Evolutionary conservation across 2,113 vertebrate genomes (phyloP), one percentile per base, ranked within the genome.

Genomic region (Hippoglossus stenolepis): DNA sequence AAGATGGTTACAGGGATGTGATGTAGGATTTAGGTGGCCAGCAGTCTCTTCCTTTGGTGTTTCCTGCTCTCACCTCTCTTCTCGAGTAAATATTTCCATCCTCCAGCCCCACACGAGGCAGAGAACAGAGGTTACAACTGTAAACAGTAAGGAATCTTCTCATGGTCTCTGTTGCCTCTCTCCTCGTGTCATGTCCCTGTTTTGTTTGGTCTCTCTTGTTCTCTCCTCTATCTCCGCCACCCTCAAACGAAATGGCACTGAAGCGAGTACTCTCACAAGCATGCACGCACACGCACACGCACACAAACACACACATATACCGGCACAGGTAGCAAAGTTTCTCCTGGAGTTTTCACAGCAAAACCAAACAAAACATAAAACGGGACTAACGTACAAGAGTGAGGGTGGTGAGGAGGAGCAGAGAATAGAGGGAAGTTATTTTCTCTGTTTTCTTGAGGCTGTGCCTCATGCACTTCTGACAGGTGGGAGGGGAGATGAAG

Each of bases 401-500:
- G 72, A 77, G 75, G 75, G 67, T 58, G 74, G 70, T 10, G 53
- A 62, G 58, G 85, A 72, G 75, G 75, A 65, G 72, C 79, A 70
- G 83, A 85, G 88, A 88, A 75, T 80, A 87, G 86, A 85, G 74
- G 75, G 77, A 90, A 91, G 86, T 87, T 87, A 88, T 92, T 93
- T 91, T 91, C 80, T 85, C 85, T 82, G 75, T 47, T 24, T 54
- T 89, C 87, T 88, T 83, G 87, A 91, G 86, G 84, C 84, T 85
- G 77, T 67, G 66, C 77, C 2, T 84, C 83, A 11, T 86, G 89
- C 73, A 84, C 86, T 87, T 77, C 85, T 92, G 92, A 91, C 91
- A 93, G 92, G 92, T 94, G 91, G 91, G 90, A 91, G 86, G 92
- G 83, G 85, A 93, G 91, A 93, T 91, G 90, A 92, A 90, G 90